Conservation (phyloP, 2,797 vertebrate species). For the Rhabdomys pumilio region DNA sequence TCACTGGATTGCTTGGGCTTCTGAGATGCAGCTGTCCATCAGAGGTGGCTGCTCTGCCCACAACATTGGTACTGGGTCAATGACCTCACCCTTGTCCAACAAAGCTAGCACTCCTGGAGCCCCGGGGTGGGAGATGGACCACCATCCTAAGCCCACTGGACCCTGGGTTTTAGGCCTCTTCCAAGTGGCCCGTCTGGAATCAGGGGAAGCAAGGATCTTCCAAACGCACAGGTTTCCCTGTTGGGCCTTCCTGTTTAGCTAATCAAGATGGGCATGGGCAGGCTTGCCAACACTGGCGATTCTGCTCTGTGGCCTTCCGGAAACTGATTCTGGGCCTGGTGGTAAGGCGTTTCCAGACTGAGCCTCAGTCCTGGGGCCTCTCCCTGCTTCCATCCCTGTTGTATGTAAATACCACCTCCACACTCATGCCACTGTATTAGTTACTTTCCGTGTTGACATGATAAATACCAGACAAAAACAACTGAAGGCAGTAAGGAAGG, state of each 20-base stretch:
- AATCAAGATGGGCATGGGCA: neutral
- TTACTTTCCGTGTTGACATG: neutral
- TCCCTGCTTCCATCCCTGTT: neutral
- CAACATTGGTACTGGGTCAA: neutral
- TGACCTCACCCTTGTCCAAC: constrained; percentile 70
- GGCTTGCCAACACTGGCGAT: neutral
- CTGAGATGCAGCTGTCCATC: neutral
- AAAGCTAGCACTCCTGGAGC: neutral
- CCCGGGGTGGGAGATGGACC: constrained; percentile 50
- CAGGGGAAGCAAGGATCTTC: constrained; percentile 1
- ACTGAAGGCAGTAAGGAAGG: neutral
- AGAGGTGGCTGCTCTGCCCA: neutral
- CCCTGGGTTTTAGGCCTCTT: neutral
- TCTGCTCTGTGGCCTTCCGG: rapidly evolving
- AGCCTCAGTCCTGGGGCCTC: neutral
- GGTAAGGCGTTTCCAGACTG: neutral
- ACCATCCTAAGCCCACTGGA: constrained; percentile 44
- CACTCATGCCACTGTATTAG: neutral
- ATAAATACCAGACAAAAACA: neutral
- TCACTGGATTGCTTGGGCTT: neutral
- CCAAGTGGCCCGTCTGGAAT: neutral
- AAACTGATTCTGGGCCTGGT: neutral
- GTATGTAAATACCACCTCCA: neutral
- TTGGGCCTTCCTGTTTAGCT: constrained; percentile 6
- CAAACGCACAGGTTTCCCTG: constrained; percentile 63